Conservation (phyloP, 2,888 invertebrate genomes). For the Hybos culiciformis region DNA sequence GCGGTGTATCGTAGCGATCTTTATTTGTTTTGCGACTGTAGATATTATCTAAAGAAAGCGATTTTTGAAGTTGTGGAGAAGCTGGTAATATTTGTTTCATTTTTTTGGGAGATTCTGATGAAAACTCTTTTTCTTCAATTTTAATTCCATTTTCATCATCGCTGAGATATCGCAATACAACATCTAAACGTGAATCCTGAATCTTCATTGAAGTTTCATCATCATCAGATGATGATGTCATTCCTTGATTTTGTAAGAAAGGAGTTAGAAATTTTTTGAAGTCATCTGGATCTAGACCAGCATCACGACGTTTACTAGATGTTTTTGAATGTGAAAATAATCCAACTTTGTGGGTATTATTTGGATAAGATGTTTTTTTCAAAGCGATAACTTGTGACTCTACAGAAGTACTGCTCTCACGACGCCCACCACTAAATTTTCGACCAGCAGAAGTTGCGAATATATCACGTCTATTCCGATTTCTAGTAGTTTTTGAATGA, state of each 20-base stretch:
- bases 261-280: conserved; percentile 31
- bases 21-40: conserved; percentile 23
- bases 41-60: conserved; percentile 17
- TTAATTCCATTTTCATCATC: conserved; percentile 21
- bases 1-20: conserved; percentile 13
- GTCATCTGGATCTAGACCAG: conserved; percentile 28
- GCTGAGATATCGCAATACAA: conserved; percentile 27
- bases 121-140: conserved; percentile 21
- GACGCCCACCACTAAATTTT: conserved; percentile 26
- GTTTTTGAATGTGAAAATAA: conserved; percentile 30
- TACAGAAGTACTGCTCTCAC: conserved; percentile 63
- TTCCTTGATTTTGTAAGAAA: conserved; percentile 33
- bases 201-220: conserved; percentile 34
- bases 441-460: conserved; percentile 22
- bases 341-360: conserved; percentile 30
- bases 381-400: conserved; percentile 55
- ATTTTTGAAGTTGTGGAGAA: conserved; percentile 24
- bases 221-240: conserved; percentile 34
- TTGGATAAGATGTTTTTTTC: conserved; percentile 33
- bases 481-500: conserved; percentile 21
- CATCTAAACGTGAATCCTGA: conserved; percentile 33
- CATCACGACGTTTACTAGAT: conserved; percentile 15
- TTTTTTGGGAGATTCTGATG: conserved; percentile 14
- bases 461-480: conserved; percentile 29
- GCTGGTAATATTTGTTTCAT: conserved; percentile 21